These are phyloP conservation scores for Leptonema lineaticorne DNA, from an alignment of 1,140 invertebrate species.

Conservation along the genomic window DNA sequence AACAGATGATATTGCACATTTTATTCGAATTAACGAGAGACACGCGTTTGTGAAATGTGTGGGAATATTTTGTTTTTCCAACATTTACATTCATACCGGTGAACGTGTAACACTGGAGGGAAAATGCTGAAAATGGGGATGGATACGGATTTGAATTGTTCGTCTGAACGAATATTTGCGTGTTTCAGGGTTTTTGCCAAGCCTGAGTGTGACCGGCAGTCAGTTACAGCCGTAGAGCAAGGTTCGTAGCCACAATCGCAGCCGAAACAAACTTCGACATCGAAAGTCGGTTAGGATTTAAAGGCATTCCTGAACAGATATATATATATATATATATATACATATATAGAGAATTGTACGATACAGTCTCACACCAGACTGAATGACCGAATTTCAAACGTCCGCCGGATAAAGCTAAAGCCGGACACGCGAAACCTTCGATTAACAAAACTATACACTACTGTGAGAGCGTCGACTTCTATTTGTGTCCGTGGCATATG, in stretches of 20 bases:
- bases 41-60: constrained; percentile 46
- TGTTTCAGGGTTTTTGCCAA: constrained; percentile 2
- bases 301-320: constrained; percentile 30
- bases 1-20: constrained; percentile 54
- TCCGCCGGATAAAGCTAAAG: constrained; percentile 1
- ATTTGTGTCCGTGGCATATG: too few species aligned
- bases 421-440: constrained; percentile 4
- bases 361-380: background rate
- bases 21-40: constrained; percentile 50
- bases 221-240: too few species aligned
- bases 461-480: too few species aligned
- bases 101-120: background rate
- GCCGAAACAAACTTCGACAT: constrained; percentile 33
- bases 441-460: too few species aligned
- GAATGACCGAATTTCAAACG: background rate
- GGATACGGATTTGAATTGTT: too few species aligned
- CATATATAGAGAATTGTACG: background rate
- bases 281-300: constrained; percentile 25
- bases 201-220: background rate
- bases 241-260: too few species aligned
- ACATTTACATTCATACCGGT: background rate
- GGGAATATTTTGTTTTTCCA: background rate
- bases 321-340: background rate
- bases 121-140: too few species aligned
- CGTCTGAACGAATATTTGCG: background rate